These are phyloP conservation scores for Disparrhopalites patrizii DNA, from an alignment of 2,888 invertebrate genomes.

Conservation along the genomic window DNA sequence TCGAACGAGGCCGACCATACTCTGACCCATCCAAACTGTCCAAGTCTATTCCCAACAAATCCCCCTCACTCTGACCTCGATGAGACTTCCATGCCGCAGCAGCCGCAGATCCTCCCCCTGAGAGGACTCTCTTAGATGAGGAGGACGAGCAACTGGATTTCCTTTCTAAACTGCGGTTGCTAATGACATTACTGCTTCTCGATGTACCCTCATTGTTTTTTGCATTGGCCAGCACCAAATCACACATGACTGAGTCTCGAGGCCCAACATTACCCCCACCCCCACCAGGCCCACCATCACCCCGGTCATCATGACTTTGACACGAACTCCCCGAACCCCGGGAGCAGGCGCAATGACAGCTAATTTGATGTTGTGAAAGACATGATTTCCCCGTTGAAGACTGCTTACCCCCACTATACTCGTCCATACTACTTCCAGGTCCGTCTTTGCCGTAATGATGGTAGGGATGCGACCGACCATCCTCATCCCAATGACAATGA, in stretches of 20 bases:
- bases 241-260: constrained; percentile 44
- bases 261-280: constrained; percentile 29
- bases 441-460: neutral
- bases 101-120: constrained; percentile 27
- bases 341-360: constrained; percentile 47
- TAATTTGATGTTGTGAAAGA: constrained; percentile 35
- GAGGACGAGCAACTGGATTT: neutral
- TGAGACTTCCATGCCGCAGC: constrained; percentile 41
- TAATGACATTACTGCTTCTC: constrained; percentile 19
- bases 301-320: constrained; percentile 18
- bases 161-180: constrained; percentile 42
- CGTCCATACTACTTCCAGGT: neutral
- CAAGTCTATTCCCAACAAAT: constrained; percentile 31
- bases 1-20: constrained; percentile 13
- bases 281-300: constrained; percentile 27
- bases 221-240: constrained; percentile 44
- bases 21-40: constrained; percentile 9
- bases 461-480: neutral
- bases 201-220: constrained; percentile 27
- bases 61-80: constrained; percentile 45
- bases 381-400: constrained; percentile 19
- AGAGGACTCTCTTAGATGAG: constrained; percentile 19
- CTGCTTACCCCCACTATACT: constrained; percentile 13
- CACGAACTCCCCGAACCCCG: constrained; percentile 26
- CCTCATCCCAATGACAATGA: neutral